These are phyloP conservation scores for Pelosia muscerda DNA, from an alignment of 2,888 invertebrate genomes.

Conservation along the genomic window DNA sequence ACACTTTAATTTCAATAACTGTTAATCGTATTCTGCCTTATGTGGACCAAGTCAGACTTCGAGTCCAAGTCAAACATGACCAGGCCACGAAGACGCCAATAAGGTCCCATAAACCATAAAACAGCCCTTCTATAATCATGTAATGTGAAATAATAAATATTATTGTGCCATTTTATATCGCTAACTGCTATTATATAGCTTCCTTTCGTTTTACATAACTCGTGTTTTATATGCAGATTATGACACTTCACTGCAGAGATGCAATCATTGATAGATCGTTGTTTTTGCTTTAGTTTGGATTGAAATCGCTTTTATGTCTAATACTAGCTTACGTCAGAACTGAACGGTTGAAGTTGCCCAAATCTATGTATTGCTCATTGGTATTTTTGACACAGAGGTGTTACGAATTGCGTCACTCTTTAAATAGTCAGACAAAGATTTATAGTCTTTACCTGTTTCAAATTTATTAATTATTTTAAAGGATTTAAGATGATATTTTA, in stretches of 20 bases:
- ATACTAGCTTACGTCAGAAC: conserved; percentile 14
- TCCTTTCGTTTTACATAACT: conserved; percentile 49
- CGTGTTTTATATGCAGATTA: conserved; percentile 48
- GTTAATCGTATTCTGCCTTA: no score
- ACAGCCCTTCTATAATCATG: not conserved
- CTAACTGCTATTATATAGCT: conserved; percentile 11
- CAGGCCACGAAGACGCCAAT: not conserved
- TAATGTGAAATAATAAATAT: not conserved
- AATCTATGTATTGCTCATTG: not conserved
- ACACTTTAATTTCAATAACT: no score
- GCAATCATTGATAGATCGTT: conserved; percentile 24
- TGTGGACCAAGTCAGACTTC: no score
- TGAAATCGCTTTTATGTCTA: conserved; percentile 16
- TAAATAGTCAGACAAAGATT: not conserved
- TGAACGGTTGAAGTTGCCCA: not conserved
- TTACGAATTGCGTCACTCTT: conserved; percentile 2
- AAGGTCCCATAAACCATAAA: not conserved
- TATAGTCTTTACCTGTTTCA: not conserved
- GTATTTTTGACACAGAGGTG: not conserved
- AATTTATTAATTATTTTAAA: not conserved
- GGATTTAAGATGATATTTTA: not conserved
- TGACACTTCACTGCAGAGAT: conserved; percentile 40
- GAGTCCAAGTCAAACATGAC: no score
- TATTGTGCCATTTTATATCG: not conserved
- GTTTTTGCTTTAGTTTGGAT: conserved; percentile 29